Conservation (phyloP, 2,113 vertebrate genomes). For the Orientallactaga bullata region DNA sequence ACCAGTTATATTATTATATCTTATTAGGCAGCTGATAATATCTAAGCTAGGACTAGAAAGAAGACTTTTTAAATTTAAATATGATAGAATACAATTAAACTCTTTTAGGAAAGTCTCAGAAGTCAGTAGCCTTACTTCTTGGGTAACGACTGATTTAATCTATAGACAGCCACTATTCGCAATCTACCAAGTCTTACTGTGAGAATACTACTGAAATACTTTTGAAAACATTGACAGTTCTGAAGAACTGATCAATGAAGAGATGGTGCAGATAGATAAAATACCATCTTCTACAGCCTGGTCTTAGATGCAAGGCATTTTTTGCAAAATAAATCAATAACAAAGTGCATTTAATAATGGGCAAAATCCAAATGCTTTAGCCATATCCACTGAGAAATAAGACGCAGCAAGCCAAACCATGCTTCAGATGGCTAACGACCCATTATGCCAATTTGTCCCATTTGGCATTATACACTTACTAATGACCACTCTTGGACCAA, state of each 20-base stretch:
- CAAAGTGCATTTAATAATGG: slow-evolving; percentile 23
- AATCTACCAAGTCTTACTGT: neutral
- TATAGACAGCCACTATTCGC: neutral
- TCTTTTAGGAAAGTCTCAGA: slow-evolving; percentile 31
- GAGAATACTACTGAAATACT: neutral
- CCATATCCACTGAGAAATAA: neutral
- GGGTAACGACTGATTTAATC: neutral
- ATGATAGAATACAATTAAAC: neutral
- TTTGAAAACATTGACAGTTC: slow-evolving; percentile 32
- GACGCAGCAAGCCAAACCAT: neutral
- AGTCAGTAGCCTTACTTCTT: neutral
- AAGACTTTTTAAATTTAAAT: neutral
- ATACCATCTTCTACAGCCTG: neutral
- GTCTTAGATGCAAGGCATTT: neutral
- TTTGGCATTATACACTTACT: neutral
- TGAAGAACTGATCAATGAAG: neutral
- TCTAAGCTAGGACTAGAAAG: slow-evolving; percentile 23
- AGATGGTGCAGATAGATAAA: neutral
- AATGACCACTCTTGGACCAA: neutral
- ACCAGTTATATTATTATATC: neutral
- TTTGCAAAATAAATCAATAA: slow-evolving; percentile 52
- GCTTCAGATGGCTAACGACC: neutral
- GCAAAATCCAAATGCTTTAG: slow-evolving; percentile 16
- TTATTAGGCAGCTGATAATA: neutral
- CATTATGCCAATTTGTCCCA: neutral